Conservation (phyloP, 2,888 invertebrate species). For the Drosophila affinis region DNA sequence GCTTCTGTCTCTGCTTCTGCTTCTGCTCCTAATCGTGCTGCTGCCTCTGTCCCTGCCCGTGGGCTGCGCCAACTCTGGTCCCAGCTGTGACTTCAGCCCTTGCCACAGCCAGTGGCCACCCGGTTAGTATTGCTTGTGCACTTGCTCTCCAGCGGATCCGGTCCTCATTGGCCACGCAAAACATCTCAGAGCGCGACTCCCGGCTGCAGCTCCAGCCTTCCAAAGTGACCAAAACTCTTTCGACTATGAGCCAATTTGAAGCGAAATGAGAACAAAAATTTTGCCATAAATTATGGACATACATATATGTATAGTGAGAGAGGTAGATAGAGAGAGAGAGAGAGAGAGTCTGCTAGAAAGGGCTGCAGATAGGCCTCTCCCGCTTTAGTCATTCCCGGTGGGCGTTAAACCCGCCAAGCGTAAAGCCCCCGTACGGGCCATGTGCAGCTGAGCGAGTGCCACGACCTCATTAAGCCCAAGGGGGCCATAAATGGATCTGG, state of each 20-base stretch:
- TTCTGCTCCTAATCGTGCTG: not conserved
- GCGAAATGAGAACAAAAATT: not conserved
- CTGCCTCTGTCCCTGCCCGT: not conserved
- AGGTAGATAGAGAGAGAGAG: not conserved
- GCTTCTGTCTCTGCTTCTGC: slow-evolving; percentile 20
- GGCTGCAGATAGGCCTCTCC: not conserved
- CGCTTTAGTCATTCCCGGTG: not conserved
- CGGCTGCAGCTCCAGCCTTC: slow-evolving; percentile 23
- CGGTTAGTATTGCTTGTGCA: slow-evolving; percentile 22
- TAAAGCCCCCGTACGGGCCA: slow-evolving; percentile 18
- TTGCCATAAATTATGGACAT: not conserved
- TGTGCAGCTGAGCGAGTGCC: slow-evolving; percentile 17
- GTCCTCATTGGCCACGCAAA: slow-evolving; percentile 20
- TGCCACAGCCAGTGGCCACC: slow-evolving; percentile 33
- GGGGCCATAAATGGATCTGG: slow-evolving; percentile 24
- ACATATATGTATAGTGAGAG: not conserved
- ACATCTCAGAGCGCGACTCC: slow-evolving; percentile 33
- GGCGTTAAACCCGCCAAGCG: slow-evolving; percentile 34
- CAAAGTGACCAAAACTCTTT: slow-evolving; percentile 20
- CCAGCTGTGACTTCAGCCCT: slow-evolving; percentile 42
- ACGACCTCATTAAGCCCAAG: slow-evolving; percentile 28
- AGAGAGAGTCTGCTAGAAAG: not conserved
- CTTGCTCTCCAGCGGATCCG: slow-evolving; percentile 31
- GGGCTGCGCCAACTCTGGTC: slow-evolving; percentile 17
- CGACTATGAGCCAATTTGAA: not conserved